Evolutionary conservation across 2,797 vertebrate species (phyloP), one percentile per base, ranked within the genome.

Genomic region (Buceros bicornis): DNA sequence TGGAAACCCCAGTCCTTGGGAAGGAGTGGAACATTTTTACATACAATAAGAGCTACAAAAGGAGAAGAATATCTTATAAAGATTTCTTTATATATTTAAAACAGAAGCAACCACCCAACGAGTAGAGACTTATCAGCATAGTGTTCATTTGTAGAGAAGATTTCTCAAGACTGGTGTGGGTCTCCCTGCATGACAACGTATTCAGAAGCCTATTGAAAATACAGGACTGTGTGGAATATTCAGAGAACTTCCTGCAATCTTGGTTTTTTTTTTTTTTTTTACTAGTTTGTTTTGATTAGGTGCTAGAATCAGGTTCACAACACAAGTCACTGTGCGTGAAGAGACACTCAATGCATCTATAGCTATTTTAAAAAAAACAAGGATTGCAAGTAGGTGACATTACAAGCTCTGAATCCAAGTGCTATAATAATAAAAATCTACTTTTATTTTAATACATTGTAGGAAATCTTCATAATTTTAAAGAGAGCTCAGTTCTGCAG

Each of bases 361-460:
- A 97, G 89, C 97, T 88, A 72, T 96, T 60, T 83, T 61, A 95
- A 94, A 97, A 87, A 98, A 96, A 97, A 98, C 95, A 88, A 96
- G 96, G 97, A 96, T 96, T 97, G 97, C 98, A 98, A 98, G 98
- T 97, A 98, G 98, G 98, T 97, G 96, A 98, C 99, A 96, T 98
- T 98, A 96, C 91, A 98, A 98, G 97, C 99, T 99, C 98, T 98
- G 99, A 98, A 98, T 98, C 98, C 98, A 99, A 99, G 99, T 99
- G 99, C 99, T 99, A 98, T 99, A 98, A 98, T 97, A 96, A 97
- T 93, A 96, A 99, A 99, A 99, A 99, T 99, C 98, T 98, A 99
- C 98, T 98, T 99, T 99, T 99, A 99, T 99, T 99, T 99, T 99
- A 99, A 99, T 99, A 99, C 99, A 99, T 99, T 98, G 98, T 99